Percentiles rank a stretch among this genome's conserved stretches.
Evolutionary conservation across 1,140 invertebrate genomes (phyloP).

Genomic region (Drosophila jambulina): DNA sequence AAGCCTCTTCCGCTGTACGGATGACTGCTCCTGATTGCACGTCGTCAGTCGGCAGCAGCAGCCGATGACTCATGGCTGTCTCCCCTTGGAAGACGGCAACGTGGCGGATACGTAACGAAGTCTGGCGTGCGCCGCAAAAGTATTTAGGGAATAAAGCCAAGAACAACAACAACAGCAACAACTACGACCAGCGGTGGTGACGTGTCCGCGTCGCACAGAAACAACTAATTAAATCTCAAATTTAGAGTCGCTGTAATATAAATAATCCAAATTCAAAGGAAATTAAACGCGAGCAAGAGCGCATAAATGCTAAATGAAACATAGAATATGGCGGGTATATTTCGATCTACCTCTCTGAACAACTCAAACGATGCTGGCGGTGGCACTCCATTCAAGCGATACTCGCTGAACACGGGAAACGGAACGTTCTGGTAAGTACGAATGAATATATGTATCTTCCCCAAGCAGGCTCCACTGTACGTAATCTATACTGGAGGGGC

Average conservation of each 20-base stretch:
- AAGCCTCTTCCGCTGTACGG: slow-evolving; percentile 47
- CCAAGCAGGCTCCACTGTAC: slow-evolving; percentile 15
- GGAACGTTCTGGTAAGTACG: slow-evolving; percentile 58
- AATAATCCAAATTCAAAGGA: slow-evolving; percentile 1
- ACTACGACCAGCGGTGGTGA: slow-evolving; percentile 22
- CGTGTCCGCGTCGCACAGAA: slow-evolving; percentile 36
- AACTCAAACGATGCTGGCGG: slow-evolving; percentile 47
- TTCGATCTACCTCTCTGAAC: slow-evolving; percentile 64
- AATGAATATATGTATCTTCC: not conserved
- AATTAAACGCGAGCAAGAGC: slow-evolving; percentile 19
- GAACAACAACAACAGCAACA: slow-evolving; percentile 49
- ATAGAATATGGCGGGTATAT: slow-evolving; percentile 66
- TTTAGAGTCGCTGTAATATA: slow-evolving; percentile 40
- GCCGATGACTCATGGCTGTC: slow-evolving; percentile 38
- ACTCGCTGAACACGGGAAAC: slow-evolving; percentile 38
- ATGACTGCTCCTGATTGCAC: slow-evolving; percentile 42
- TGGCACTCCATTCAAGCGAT: slow-evolving; percentile 53
- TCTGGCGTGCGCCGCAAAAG: slow-evolving; percentile 52
- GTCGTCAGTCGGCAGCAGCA: slow-evolving; percentile 22
- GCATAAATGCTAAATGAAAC: slow-evolving; percentile 52
- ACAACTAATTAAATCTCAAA: slow-evolving; percentile 51
- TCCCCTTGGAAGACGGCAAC: slow-evolving; percentile 38
- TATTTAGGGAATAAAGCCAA: slow-evolving; percentile 63
- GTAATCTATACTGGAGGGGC: slow-evolving; percentile 5
- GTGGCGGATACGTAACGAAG: slow-evolving; percentile 47